A percentile compares a stretch with the other conserved stretches of the same genome.
Evolutionary conservation across 2,797 vertebrate species (phyloP).

Genomic region (Manis javanica): DNA sequence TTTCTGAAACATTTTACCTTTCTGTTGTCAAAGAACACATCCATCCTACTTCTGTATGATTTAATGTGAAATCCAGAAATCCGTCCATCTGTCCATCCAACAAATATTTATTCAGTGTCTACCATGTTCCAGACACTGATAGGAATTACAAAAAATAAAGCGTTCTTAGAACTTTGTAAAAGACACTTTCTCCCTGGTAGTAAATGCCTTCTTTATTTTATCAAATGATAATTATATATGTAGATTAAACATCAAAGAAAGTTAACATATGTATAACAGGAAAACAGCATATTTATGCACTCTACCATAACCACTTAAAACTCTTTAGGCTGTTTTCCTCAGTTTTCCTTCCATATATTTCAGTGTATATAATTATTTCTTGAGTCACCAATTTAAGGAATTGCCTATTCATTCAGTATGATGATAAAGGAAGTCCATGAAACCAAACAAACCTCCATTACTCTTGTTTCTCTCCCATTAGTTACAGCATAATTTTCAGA

Average conservation of each 20-base stretch:
- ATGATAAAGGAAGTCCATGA: background rate
- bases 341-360: background rate
- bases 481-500: background rate
- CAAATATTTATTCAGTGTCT: background rate
- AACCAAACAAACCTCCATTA: background rate
- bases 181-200: background rate
- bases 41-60: background rate
- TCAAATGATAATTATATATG: background rate
- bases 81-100: background rate
- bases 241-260: background rate
- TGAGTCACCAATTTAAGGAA: background rate
- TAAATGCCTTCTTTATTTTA: background rate
- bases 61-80: conserved; percentile 3
- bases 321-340: background rate
- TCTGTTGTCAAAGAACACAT: background rate
- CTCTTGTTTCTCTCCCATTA: background rate
- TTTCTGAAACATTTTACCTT: conserved; percentile 19
- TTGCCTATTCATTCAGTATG: accelerated
- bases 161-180: background rate
- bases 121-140: background rate
- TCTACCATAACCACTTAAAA: background rate
- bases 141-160: background rate
- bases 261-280: background rate
- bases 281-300: background rate
- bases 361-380: background rate